These are phyloP conservation scores for Brachionichthys hirsutus DNA, from an alignment of 2,113 vertebrate species.

Conservation along the genomic window DNA sequence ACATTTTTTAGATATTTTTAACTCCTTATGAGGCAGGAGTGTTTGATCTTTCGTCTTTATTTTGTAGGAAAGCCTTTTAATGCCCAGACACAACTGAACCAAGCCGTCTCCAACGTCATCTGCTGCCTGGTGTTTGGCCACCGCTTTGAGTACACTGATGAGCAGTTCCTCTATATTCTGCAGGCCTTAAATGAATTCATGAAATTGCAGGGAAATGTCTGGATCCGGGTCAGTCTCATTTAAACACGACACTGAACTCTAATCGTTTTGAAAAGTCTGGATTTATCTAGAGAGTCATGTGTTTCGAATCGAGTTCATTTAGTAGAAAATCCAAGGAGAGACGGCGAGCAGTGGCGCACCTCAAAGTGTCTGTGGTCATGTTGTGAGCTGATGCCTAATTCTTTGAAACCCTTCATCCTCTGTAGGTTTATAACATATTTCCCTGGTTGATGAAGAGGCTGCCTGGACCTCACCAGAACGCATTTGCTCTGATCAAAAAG, in stretches of 20 bases:
- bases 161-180: constrained; percentile 35
- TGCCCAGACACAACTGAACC: constrained; percentile 76
- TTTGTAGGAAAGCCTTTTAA: constrained; percentile 79
- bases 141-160: constrained; percentile 54
- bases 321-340: no score
- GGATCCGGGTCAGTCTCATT: constrained; percentile 35
- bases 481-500: constrained; percentile 33
- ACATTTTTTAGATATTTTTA: not conserved
- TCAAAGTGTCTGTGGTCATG: no score
- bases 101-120: constrained; percentile 75
- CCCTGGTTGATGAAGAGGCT: constrained; percentile 75
- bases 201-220: constrained; percentile 9
- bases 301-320: no score
- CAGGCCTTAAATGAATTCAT: not conserved
- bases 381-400: not conserved
- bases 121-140: constrained; percentile 63
- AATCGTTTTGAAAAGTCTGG: no score
- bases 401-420: not conserved
- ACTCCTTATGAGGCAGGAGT: not conserved
- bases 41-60: not conserved
- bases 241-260: not conserved
- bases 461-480: constrained; percentile 77
- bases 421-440: constrained; percentile 72
- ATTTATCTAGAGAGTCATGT: no score
- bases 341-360: no score